Conservation (phyloP, 2,888 invertebrate genomes). For the Phytoseiulus persimilis region DNA sequence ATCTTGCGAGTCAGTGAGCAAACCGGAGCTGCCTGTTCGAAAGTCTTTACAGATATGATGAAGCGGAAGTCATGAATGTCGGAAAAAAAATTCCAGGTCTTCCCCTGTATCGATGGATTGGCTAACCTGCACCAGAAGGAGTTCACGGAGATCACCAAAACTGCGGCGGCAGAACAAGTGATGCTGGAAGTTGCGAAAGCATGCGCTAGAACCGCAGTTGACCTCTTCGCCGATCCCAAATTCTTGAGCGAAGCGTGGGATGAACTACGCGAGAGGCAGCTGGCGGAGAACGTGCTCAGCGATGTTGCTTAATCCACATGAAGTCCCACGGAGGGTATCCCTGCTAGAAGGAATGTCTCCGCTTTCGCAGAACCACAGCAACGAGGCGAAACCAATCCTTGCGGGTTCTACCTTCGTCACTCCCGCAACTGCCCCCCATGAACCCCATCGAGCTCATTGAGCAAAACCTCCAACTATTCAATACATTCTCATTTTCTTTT, state of each 20-base stretch:
- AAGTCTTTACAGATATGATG: neutral
- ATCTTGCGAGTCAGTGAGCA: neutral
- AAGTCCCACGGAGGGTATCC: too few species aligned
- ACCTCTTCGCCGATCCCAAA: neutral
- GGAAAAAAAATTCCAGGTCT: neutral
- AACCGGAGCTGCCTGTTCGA: neutral
- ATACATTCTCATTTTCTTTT: neutral
- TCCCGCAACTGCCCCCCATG: too few species aligned
- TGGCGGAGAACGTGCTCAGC: neutral
- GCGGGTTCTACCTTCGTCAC: too few species aligned
- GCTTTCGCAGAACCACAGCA: too few species aligned
- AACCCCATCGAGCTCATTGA: too few species aligned
- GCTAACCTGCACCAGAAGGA: neutral
- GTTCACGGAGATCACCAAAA: neutral
- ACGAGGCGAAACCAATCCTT: too few species aligned
- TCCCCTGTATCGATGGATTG: slow-evolving; percentile 6
- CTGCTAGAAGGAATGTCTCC: too few species aligned
- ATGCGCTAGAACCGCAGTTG: neutral
- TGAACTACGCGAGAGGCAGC: neutral
- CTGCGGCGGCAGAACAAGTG: neutral
- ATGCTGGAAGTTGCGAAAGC: slow-evolving; percentile 15
- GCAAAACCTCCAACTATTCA: too few species aligned
- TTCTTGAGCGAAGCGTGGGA: neutral
- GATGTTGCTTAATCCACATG: too few species aligned
- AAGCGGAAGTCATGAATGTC: neutral